These are phyloP conservation scores for Polypterus bichir DNA, from an alignment of 2,113 vertebrate species.

Conservation along the genomic window DNA sequence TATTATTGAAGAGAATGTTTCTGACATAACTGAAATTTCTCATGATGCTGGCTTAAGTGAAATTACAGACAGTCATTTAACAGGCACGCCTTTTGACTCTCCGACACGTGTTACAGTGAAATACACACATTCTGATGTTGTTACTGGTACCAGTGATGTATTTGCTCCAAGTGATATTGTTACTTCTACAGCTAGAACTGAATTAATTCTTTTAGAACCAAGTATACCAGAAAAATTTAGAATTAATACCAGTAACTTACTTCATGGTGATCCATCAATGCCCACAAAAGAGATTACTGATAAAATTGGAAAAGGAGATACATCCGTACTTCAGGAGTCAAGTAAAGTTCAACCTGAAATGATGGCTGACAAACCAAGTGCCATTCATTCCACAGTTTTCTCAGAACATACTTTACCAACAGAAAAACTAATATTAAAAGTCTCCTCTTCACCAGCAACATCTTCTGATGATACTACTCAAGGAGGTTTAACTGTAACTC, in stretches of 20 bases:
- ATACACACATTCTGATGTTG: conserved; percentile 33
- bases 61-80: conserved; percentile 35
- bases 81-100: conserved; percentile 25
- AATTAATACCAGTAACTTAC: conserved; percentile 29
- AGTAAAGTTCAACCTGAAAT: conserved; percentile 41
- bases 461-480: conserved; percentile 20
- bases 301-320: neutral
- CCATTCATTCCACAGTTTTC: conserved; percentile 36
- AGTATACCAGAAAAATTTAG: conserved; percentile 39
- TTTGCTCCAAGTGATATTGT: conserved; percentile 31
- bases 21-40: conserved; percentile 47
- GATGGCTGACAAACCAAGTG: conserved; percentile 38
- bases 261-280: conserved; percentile 40
- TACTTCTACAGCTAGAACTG: conserved; percentile 41
- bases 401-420: conserved; percentile 16
- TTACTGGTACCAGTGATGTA: conserved; percentile 23
- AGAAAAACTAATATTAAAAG: conserved; percentile 16
- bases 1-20: conserved; percentile 27
- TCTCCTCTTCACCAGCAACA: conserved; percentile 22
- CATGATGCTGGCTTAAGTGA: conserved; percentile 48
- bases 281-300: conserved; percentile 7
- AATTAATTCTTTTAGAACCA: conserved; percentile 41
- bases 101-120: conserved; percentile 51
- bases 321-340: conserved; percentile 32
- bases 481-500: conserved; percentile 3